Evolutionary conservation across 2,888 invertebrate genomes (phyloP).

Genomic region (Drosophila leonis): DNA sequence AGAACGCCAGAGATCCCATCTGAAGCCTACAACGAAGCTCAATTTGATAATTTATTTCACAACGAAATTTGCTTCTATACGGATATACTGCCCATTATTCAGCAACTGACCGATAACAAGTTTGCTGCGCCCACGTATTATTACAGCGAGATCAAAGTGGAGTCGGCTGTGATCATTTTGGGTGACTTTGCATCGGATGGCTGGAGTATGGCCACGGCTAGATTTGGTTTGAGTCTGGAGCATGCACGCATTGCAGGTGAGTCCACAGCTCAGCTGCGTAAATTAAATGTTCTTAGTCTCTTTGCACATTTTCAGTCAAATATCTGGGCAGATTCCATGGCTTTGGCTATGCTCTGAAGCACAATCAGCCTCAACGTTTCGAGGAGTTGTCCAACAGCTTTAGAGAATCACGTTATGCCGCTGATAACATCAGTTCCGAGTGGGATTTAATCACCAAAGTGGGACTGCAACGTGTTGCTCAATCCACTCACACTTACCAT

Average conservation of each 20-base stretch:
- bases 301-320: constrained; percentile 48
- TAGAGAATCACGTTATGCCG: constrained; percentile 76
- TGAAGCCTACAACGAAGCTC: constrained; percentile 66
- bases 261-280: not conserved
- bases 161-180: constrained; percentile 76
- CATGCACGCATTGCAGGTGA: constrained; percentile 81
- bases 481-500: constrained; percentile 54
- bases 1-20: constrained; percentile 80
- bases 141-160: constrained; percentile 70
- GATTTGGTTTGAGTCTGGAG: constrained; percentile 79
- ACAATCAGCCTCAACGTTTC: constrained; percentile 67
- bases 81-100: constrained; percentile 76
- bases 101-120: constrained; percentile 48
- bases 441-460: constrained; percentile 47
- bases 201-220: constrained; percentile 75
- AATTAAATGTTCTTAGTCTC: not conserved
- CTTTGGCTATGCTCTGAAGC: constrained; percentile 79
- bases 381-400: constrained; percentile 58
- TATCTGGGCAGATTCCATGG: constrained; percentile 83
- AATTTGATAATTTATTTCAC: constrained; percentile 76
- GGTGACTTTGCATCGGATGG: constrained; percentile 78
- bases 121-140: constrained; percentile 78
- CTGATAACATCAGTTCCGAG: constrained; percentile 41
- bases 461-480: constrained; percentile 50
- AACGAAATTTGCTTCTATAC: constrained; percentile 83